phyloP scores from a whole-genome alignment of 2,113 vertebrate species.

The Sorex fumeus region DNA sequence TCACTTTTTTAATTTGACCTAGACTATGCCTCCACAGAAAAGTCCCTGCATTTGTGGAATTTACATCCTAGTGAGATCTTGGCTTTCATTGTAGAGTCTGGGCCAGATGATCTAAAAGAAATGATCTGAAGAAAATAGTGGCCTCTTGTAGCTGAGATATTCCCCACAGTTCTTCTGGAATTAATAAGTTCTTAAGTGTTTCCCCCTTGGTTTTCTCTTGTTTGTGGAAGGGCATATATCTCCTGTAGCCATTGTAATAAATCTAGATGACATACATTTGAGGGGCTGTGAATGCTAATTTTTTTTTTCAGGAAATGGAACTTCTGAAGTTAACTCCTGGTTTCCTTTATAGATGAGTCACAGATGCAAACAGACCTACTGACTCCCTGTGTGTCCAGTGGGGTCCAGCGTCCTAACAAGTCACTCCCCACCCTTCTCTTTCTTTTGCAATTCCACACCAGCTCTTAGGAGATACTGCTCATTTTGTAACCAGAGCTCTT shows the following conservation, averaged over 20 bases:
- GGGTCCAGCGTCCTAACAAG: not conserved
- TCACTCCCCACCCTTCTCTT: not conserved
- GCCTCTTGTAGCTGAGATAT: not conserved
- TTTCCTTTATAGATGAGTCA: not conserved
- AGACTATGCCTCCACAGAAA: slow-evolving; percentile 20
- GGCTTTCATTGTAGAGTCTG: slow-evolving; percentile 28
- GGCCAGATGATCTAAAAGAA: not conserved
- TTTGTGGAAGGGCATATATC: not conserved
- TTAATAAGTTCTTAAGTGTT: not conserved
- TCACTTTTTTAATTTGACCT: not conserved
- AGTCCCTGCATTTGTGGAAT: not conserved
- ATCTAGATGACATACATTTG: not conserved
- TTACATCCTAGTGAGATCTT: not conserved
- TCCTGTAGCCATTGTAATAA: not conserved
- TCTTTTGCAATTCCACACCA: not conserved
- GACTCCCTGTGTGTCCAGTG: not conserved
- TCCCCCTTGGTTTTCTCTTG: not conserved
- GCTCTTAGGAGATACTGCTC: not conserved
- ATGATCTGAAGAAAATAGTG: slow-evolving; percentile 16
- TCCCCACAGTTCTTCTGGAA: not conserved
- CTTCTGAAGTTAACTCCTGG: not conserved
- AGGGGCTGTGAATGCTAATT: not conserved
- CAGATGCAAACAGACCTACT: not conserved
- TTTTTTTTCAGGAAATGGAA: not conserved
- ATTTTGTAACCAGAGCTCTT: slow-evolving; percentile 13